phyloP scores from a whole-genome alignment of 2,797 vertebrate genomes.

The Peromyscus aztecus region DNA sequence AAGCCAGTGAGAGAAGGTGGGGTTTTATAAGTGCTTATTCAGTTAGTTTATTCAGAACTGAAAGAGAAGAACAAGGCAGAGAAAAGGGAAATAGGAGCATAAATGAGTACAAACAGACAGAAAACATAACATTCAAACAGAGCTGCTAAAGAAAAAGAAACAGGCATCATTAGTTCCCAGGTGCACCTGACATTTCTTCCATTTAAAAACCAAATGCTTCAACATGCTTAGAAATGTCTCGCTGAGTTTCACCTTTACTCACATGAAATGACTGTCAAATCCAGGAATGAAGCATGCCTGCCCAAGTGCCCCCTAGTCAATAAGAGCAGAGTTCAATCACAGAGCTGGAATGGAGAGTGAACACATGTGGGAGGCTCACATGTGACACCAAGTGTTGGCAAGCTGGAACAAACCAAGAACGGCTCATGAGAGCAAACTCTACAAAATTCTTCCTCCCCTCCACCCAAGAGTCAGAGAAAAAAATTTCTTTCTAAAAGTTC shows the following conservation, averaged over 20 bases:
- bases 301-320: constrained; percentile 77
- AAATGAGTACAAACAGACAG: constrained; percentile 78
- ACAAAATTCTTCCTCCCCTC: constrained; percentile 38
- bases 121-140: constrained; percentile 77
- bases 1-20: constrained; percentile 86
- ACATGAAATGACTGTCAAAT: constrained; percentile 82
- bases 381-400: constrained; percentile 74
- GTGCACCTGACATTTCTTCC: constrained; percentile 44
- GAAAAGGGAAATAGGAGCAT: constrained; percentile 72
- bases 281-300: constrained; percentile 82
- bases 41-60: constrained; percentile 89
- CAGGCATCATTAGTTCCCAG: constrained; percentile 65
- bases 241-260: constrained; percentile 81
- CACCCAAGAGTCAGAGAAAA: constrained; percentile 44
- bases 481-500: constrained; percentile 62
- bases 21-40: constrained; percentile 87
- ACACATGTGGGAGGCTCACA: constrained; percentile 75
- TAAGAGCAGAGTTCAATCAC: constrained; percentile 79
- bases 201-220: constrained; percentile 75
- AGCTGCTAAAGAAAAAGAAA: constrained; percentile 80
- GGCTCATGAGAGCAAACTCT: constrained; percentile 71
- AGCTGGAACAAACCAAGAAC: constrained; percentile 77
- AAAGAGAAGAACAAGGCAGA: constrained; percentile 88
- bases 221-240: constrained; percentile 69
- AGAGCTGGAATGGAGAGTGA: constrained; percentile 75